Percentiles rank a stretch among this genome's conserved stretches.
phyloP scores from a whole-genome alignment of 2,888 invertebrate species.

The Aspidiotus rigidus region DNA sequence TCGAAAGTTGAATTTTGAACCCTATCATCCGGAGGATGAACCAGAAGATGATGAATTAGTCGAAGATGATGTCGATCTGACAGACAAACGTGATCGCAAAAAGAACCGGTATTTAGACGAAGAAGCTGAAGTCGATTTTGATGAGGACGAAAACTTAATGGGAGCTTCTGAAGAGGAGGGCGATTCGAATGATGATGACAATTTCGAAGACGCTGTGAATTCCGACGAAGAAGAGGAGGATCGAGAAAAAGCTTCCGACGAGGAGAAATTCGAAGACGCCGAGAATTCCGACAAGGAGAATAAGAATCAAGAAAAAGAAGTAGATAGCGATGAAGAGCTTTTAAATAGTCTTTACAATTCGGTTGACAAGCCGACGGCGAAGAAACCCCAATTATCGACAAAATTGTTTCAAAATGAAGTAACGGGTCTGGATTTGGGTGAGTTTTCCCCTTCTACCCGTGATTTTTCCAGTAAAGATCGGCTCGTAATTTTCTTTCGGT shows the following conservation, averaged over 20 bases:
- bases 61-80: conserved; percentile 24
- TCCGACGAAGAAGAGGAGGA: conserved; percentile 46
- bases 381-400: not conserved
- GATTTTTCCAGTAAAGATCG: no score
- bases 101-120: conserved; percentile 27
- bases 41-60: conserved; percentile 25
- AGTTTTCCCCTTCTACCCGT: not conserved
- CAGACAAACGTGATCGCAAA: conserved; percentile 10
- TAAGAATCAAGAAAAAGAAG: not conserved
- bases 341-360: not conserved
- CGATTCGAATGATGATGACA: conserved; percentile 42
- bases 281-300: not conserved
- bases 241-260: no score
- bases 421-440: conserved; percentile 18
- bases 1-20: conserved; percentile 20
- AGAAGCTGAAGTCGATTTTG: conserved; percentile 29
- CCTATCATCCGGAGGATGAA: conserved; percentile 28
- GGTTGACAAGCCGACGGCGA: not conserved
- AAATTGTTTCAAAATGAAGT: conserved; percentile 16
- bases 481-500: conserved; percentile 1
- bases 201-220: conserved; percentile 44
- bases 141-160: conserved; percentile 18
- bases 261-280: conserved; percentile 47
- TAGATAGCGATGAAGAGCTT: conserved; percentile 6
- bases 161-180: not conserved